Percentiles rank a stretch among this genome's conserved stretches.
Conservation (phyloP, 2,888 invertebrate species). For the Cosmia pyralina region DNA sequence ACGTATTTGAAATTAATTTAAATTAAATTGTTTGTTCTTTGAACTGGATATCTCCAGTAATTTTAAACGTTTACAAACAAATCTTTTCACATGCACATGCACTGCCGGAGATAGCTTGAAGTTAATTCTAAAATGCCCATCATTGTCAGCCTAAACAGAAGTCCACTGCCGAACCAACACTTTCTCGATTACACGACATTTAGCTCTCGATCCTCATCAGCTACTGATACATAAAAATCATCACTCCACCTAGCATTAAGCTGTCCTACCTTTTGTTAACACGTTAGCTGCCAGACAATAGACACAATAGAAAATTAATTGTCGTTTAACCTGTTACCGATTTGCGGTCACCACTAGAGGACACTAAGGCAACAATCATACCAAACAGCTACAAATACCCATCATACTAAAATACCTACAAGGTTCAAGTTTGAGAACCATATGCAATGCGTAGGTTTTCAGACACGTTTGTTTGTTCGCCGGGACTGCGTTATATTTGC, state of each 20-base stretch:
- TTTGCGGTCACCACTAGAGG: neutral
- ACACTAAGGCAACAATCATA: neutral
- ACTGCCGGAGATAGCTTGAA: neutral
- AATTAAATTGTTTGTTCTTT: neutral
- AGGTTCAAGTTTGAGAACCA: constrained; percentile 51
- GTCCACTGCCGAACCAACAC: neutral
- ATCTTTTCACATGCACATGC: neutral
- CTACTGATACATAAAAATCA: neutral
- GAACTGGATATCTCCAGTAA: neutral
- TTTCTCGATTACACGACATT: neutral
- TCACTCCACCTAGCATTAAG: neutral
- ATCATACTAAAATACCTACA: too few relatives aligned
- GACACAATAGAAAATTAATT: too few relatives aligned
- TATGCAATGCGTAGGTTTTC: constrained; percentile 53
- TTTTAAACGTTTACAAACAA: neutral
- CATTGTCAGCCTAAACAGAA: neutral
- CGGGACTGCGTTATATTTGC: constrained; percentile 63
- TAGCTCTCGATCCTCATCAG: neutral
- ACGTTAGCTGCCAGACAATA: too few relatives aligned
- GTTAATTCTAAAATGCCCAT: neutral
- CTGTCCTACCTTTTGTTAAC: neutral
- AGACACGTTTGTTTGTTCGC: constrained; percentile 60
- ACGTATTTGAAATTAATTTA: neutral
- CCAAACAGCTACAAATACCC: neutral
- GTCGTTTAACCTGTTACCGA: neutral